Percentiles rank a stretch among this genome's conserved stretches.
Conservation (phyloP, 2,113 vertebrate genomes). For the Canis aureus region DNA sequence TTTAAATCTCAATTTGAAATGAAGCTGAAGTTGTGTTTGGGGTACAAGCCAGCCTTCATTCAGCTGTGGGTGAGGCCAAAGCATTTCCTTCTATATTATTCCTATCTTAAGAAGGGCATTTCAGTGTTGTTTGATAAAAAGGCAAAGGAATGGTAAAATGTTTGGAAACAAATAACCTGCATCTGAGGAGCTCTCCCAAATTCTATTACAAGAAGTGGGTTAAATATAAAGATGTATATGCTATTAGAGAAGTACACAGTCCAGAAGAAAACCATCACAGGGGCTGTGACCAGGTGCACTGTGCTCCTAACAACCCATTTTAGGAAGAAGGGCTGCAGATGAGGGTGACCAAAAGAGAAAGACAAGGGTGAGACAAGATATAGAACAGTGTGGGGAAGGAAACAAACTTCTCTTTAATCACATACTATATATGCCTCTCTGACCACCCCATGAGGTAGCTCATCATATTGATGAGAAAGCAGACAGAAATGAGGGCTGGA, state of each 20-base stretch:
- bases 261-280: not conserved
- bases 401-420: not conserved
- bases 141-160: not conserved
- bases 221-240: not conserved
- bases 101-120: not conserved
- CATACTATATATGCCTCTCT: not conserved
- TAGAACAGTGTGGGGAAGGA: not conserved
- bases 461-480: not conserved
- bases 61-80: not conserved
- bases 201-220: not conserved
- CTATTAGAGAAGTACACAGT: slow-evolving; percentile 14
- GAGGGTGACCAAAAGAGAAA: not conserved
- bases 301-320: not conserved
- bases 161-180: not conserved
- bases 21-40: not conserved
- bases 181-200: not conserved
- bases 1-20: slow-evolving; percentile 51
- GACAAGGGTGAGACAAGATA: not conserved
- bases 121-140: slow-evolving; percentile 43
- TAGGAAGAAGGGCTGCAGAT: not conserved
- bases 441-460: not conserved
- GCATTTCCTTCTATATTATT: not conserved
- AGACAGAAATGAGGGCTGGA: not conserved
- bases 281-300: not conserved
- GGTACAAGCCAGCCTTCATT: slow-evolving; percentile 6